These are phyloP conservation scores for Aplidium turbinatum DNA, from an alignment of 23 tunicate species.

Conservation along the genomic window DNA sequence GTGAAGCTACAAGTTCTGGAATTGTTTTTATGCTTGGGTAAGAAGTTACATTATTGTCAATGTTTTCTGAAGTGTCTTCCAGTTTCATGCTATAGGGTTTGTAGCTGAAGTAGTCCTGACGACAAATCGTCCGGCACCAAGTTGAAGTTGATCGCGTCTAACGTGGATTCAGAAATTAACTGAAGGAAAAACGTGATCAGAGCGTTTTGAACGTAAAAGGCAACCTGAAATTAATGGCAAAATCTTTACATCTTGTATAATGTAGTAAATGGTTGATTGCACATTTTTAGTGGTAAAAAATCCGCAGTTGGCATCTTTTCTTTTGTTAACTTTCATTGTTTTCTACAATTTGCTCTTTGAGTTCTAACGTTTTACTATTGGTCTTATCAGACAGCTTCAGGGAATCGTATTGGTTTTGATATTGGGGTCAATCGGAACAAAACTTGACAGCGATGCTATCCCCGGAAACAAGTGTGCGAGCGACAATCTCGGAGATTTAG, in stretches of 20 bases:
- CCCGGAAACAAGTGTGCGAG: constrained; percentile 38
- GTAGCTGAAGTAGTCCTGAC: background rate
- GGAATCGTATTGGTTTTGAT: constrained; percentile 79
- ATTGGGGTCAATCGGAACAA: constrained; percentile 52
- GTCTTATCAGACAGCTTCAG: constrained; percentile 65
- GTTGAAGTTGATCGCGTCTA: too few species aligned
- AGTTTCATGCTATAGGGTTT: background rate
- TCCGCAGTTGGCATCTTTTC: too few species aligned
- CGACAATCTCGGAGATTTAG: constrained; percentile 42
- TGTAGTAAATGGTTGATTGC: too few species aligned
- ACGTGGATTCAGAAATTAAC: too few species aligned
- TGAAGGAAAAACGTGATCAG: too few species aligned
- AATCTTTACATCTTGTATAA: too few species aligned
- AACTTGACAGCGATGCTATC: constrained; percentile 17
- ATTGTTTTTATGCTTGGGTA: constrained; percentile 81
- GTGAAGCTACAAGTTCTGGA: constrained; percentile 96
- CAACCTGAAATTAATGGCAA: too few species aligned
- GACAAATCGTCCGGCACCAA: background rate
- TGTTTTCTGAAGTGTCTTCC: background rate
- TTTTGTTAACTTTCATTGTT: too few species aligned
- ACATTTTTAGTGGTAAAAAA: too few species aligned
- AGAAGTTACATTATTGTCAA: background rate
- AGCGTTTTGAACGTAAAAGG: too few species aligned
- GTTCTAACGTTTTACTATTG: background rate
- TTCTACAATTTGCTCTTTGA: background rate